These are phyloP conservation scores for Magallana ariakensis DNA, from an alignment of 1,140 invertebrate species.

Conservation along the genomic window DNA sequence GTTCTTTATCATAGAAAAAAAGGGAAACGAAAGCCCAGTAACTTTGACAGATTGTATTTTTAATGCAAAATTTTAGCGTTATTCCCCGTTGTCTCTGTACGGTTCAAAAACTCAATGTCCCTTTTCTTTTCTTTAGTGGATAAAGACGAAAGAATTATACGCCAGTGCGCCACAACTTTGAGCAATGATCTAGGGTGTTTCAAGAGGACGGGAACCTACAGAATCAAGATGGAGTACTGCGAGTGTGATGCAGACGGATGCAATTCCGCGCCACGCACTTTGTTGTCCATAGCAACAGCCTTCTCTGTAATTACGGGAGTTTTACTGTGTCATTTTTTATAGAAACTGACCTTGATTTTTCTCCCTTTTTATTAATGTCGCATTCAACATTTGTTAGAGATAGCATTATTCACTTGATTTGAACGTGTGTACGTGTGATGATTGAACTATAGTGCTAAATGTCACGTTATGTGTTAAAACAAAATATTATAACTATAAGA, in stretches of 20 bases:
- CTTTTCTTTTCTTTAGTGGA: conserved; percentile 31
- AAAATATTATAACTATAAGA: background rate
- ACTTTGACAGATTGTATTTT: too few species aligned
- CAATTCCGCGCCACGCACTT: conserved; percentile 8
- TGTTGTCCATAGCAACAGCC: conserved; percentile 22
- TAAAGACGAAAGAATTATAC: conserved; percentile 28
- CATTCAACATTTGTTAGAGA: too few species aligned
- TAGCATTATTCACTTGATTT: too few species aligned
- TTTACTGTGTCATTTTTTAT: background rate
- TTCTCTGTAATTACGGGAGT: background rate
- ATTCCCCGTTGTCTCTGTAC: too few species aligned
- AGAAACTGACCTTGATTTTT: background rate
- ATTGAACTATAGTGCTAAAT: background rate
- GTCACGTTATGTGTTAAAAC: background rate
- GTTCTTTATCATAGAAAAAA: too few species aligned
- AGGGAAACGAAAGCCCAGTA: too few species aligned
- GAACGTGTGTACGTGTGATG: background rate
- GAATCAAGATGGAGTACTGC: conserved; percentile 45
- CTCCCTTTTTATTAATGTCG: too few species aligned
- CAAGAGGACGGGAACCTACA: conserved; percentile 23
- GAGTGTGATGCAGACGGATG: conserved; percentile 30
- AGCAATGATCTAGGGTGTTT: conserved; percentile 5
- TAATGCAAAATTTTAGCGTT: too few species aligned
- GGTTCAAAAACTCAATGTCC: background rate
- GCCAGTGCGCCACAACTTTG: conserved; percentile 24